Conservation (phyloP, 2,888 invertebrate genomes). For the Xestia xanthographa region DNA sequence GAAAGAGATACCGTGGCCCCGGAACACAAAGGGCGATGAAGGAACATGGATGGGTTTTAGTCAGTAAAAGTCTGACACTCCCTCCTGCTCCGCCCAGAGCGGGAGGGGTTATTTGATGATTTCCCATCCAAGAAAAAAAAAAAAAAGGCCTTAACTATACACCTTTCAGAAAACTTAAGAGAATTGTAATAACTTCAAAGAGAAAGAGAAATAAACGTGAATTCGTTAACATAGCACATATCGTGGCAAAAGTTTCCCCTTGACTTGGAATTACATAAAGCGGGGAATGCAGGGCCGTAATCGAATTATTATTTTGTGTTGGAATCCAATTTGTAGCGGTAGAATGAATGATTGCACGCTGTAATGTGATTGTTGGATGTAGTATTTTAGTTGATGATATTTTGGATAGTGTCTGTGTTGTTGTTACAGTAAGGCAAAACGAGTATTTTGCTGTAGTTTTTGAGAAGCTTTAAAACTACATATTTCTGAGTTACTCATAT, state of each 20-base stretch:
- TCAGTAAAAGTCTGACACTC: too few relatives aligned
- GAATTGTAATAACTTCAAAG: conserved; percentile 44
- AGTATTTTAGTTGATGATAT: conserved; percentile 37
- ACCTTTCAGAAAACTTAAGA: conserved; percentile 18
- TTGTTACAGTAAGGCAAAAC: not conserved
- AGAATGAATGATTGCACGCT: conserved; percentile 54
- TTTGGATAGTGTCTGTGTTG: conserved; percentile 6
- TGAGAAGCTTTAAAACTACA: not conserved
- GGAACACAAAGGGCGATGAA: too few relatives aligned
- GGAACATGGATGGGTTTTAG: too few relatives aligned
- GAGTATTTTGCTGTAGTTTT: not conserved
- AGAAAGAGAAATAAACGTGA: conserved; percentile 47
- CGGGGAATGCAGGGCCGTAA: conserved; percentile 58
- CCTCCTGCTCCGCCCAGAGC: too few relatives aligned
- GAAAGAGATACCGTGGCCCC: too few relatives aligned
- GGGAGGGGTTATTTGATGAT: too few relatives aligned
- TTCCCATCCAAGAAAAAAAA: too few relatives aligned
- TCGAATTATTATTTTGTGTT: conserved; percentile 63
- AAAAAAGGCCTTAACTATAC: conserved; percentile 10
- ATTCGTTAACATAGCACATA: conserved; percentile 69
- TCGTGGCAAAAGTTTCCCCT: conserved; percentile 66
- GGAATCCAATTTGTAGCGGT: conserved; percentile 60
- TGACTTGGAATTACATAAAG: conserved; percentile 55
- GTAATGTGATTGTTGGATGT: conserved; percentile 49
- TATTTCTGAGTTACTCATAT: too few relatives aligned